Base-by-base conservation (phyloP, 2,113 vertebrate species). In the Datnioides undecimradiatus region DNA sequence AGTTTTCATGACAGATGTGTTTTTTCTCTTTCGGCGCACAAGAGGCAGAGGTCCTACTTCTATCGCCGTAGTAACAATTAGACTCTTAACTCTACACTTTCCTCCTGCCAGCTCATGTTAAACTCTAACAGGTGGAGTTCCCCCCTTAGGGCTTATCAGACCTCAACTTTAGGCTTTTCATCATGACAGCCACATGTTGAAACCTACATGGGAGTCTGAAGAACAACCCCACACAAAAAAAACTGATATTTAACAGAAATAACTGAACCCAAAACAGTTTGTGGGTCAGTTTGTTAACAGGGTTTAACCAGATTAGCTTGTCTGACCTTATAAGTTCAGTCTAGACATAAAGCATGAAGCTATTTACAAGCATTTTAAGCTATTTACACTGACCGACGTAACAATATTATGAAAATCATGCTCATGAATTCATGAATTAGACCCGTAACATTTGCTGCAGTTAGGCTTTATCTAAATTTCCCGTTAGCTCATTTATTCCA, bases 321-420 rank as follows among this genome's bases (percentile, higher is more conserved):
- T 76, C 55, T 59, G 73, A 52, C 64, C 45, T 38, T 63, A n/a
- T 6, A 54, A 19, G 25, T 67, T 67, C 8, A 34, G 33, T 68
- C n/a, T 46, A 25, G 36, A 77, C 40, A 4, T 16, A 0, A 6
- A 65, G 8, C 17, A 31, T 36, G 8, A 38, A 51, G 27, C 21
- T 54, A 43, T 31, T n/a, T n/a, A n/a, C n/a, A n/a, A n/a, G n/a
- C 36, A 6, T 40, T 12, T 1, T 62, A 29, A 72, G 11, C 40
- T 45, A 21, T 38, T 33, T 52, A 67, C 25, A 6, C 29, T 25
- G 21, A 19, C 52, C 65, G 59, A 63, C 2, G 3, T 31, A 72
- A 66, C n/a, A 27, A n/a, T 48, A 62, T 43, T 21, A 34, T 52
- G 29, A 34, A 46, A 38, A 52, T 23, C 6, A 27, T 16, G 33